These are phyloP conservation scores for Meriones unguiculatus DNA, from an alignment of 2,113 vertebrate species.

Conservation along the genomic window DNA sequence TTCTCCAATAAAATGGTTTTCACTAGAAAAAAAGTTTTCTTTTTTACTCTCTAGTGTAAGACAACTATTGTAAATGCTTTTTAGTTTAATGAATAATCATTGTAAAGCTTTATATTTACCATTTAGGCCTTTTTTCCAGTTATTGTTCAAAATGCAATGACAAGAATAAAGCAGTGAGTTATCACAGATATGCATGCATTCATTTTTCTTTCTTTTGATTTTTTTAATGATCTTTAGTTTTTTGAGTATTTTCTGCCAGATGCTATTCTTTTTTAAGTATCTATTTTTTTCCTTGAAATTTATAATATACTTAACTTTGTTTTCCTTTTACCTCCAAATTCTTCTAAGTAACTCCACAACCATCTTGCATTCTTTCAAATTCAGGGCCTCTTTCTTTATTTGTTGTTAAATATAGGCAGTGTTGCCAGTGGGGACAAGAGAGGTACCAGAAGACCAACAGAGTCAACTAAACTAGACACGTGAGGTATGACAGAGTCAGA, in stretches of 20 bases:
- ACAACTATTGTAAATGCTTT: background rate
- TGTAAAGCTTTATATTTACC: background rate
- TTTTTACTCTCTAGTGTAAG: too few species aligned
- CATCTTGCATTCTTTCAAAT: background rate
- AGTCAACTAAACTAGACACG: too few species aligned
- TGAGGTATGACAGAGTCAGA: too few species aligned
- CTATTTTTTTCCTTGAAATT: background rate
- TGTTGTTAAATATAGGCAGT: background rate
- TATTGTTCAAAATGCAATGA: background rate
- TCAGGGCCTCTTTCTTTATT: background rate
- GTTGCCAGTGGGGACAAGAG: too few species aligned
- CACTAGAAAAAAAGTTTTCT: background rate
- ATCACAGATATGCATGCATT: background rate
- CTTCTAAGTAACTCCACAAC: background rate
- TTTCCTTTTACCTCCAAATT: background rate
- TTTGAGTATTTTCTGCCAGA: background rate
- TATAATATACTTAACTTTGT: background rate
- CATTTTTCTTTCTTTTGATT: background rate
- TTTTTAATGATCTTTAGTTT: background rate
- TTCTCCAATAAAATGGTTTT: background rate
- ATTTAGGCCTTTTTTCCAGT: background rate
- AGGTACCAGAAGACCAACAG: too few species aligned
- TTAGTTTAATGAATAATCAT: background rate
- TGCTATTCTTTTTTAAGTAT: background rate
- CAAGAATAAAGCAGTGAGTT: background rate